Percentiles rank a stretch among this genome's conserved stretches.
Conservation (phyloP, 2,113 vertebrate genomes). For the Copsychus sechellarum region DNA sequence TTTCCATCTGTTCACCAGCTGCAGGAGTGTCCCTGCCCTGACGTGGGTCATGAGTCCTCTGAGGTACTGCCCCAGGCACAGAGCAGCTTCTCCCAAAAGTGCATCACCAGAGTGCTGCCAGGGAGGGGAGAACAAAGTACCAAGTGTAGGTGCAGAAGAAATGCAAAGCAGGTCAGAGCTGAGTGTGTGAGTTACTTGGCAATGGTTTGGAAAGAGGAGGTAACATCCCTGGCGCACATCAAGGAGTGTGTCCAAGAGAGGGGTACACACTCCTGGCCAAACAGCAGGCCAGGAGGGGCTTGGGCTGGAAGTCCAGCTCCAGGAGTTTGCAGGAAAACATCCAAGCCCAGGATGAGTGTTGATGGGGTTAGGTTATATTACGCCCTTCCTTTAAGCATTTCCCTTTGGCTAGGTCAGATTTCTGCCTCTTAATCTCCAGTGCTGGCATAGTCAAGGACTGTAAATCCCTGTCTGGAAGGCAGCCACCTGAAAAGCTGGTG, state of each 20-base stretch:
- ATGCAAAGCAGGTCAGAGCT: background rate
- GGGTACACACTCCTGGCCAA: background rate
- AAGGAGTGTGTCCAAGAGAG: background rate
- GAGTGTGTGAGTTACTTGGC: background rate
- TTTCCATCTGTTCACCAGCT: background rate
- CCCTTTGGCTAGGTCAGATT: background rate
- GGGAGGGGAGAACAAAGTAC: background rate
- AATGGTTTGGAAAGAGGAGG: background rate
- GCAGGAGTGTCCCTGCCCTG: background rate
- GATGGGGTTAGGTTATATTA: background rate
- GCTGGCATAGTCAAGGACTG: background rate
- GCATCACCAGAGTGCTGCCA: background rate
- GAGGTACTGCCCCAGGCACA: background rate
- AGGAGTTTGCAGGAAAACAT: background rate
- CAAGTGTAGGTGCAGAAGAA: background rate
- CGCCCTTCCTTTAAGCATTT: conserved; percentile 7
- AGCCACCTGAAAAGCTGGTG: conserved; percentile 22
- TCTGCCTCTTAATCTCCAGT: conserved; percentile 17
- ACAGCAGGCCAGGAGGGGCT: background rate
- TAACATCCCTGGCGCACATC: accelerated
- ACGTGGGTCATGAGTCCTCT: accelerated
- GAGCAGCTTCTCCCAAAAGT: background rate
- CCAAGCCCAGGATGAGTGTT: background rate
- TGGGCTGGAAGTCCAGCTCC: background rate
- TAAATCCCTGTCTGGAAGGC: background rate